A percentile compares a stretch with the other conserved stretches of the same genome.
Conservation (phyloP, 2,113 vertebrate genomes). For the Alligator mississippiensis region DNA sequence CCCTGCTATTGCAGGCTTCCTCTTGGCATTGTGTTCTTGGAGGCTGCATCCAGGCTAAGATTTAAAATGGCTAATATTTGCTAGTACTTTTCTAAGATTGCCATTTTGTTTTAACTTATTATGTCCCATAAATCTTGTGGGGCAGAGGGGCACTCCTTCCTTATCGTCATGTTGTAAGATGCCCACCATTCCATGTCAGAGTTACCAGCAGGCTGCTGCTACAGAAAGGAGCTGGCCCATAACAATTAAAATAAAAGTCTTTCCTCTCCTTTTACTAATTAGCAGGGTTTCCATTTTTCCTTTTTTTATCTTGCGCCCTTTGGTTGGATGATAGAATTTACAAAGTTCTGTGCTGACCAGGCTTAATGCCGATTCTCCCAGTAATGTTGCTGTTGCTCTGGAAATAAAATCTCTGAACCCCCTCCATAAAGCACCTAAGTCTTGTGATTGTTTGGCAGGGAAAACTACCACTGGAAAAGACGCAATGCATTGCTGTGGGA, state of each 20-base stretch:
- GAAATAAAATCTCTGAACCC: neutral
- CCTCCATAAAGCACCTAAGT: constrained; percentile 11
- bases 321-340: constrained; percentile 24
- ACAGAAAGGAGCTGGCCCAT: neutral
- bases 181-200: neutral
- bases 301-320: constrained; percentile 1
- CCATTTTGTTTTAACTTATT: neutral
- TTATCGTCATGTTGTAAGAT: neutral
- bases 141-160: neutral
- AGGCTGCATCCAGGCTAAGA: neutral
- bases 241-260: neutral
- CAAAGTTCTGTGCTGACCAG: neutral
- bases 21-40: neutral
- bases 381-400: neutral
- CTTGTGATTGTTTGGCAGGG: neutral
- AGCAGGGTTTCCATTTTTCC: neutral
- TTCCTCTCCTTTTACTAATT: neutral
- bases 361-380: neutral
- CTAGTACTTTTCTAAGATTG: neutral
- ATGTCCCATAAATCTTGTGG: neutral
- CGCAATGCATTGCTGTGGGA: neutral
- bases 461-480: constrained; percentile 10
- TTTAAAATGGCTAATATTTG: neutral
- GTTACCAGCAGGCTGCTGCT: neutral
- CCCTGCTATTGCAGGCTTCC: neutral